Conservation (phyloP, 2,888 invertebrate genomes). For the Phortica magna region DNA sequence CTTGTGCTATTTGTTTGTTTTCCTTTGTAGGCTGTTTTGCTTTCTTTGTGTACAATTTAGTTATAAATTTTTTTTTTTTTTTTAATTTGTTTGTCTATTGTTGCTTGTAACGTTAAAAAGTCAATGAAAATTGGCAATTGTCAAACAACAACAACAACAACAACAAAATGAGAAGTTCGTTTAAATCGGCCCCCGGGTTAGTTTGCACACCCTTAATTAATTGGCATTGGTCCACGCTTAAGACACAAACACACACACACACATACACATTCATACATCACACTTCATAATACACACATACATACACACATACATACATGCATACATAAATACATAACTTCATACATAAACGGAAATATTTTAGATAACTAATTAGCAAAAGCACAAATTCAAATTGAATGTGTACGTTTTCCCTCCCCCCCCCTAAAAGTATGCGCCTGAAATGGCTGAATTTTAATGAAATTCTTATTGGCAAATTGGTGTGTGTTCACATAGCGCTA, state of each 20-base stretch:
- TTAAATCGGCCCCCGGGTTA: no score
- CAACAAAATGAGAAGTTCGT: no score
- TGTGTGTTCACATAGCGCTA: conserved; percentile 63
- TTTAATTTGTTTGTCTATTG: no score
- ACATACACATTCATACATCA: background rate
- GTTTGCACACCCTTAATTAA: background rate
- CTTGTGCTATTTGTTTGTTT: no score
- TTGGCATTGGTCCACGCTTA: background rate
- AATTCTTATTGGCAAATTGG: conserved; percentile 58
- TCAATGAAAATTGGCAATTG: no score
- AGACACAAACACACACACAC: no score
- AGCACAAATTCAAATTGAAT: background rate
- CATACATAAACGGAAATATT: background rate
- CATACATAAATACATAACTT: background rate
- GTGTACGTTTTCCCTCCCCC: background rate
- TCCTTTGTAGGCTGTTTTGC: no score
- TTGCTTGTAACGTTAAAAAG: no score
- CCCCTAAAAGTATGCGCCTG: background rate
- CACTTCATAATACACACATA: background rate
- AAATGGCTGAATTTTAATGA: conserved; percentile 29
- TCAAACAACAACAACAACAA: no score
- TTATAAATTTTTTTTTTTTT: no score
- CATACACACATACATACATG: conserved; percentile 20
- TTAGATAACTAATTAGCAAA: background rate
- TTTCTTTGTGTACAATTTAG: no score